Percentiles rank a stretch among this genome's conserved stretches.
Conservation (phyloP, 2,888 invertebrate genomes). For the Macaria liturata region DNA sequence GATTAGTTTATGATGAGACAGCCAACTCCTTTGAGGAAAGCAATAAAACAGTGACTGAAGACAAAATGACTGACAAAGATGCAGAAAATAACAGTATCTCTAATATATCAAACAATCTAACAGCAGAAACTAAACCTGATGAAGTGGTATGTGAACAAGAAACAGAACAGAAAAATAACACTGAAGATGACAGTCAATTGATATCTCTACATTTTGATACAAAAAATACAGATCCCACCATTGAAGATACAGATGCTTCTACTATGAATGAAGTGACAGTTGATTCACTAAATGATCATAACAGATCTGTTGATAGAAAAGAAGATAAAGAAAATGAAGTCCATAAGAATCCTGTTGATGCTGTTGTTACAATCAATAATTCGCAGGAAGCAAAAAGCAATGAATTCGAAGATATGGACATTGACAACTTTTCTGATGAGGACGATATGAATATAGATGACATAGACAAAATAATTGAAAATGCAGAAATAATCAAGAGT, state of each 20-base stretch:
- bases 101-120: not conserved
- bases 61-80: constrained; percentile 10
- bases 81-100: not conserved
- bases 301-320: constrained; percentile 12
- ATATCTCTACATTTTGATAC: constrained; percentile 48
- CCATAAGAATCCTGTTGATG: not conserved
- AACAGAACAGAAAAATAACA: constrained; percentile 12
- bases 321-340: constrained; percentile 3
- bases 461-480: constrained; percentile 66
- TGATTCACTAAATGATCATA: not conserved
- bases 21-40: constrained; percentile 24
- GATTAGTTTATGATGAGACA: constrained; percentile 45
- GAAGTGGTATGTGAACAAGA: constrained; percentile 4
- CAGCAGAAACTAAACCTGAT: too few species aligned
- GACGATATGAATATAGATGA: constrained; percentile 64
- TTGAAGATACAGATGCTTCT: not conserved
- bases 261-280: not conserved
- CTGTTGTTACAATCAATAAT: not conserved
- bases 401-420: constrained; percentile 30
- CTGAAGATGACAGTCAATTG: constrained; percentile 46
- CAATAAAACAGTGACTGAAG: constrained; percentile 9
- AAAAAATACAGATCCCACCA: not conserved
- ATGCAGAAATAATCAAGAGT: constrained; percentile 61
- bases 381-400: constrained; percentile 6
- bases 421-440: constrained; percentile 56